Percentiles rank a stretch among this genome's conserved stretches.
Evolutionary conservation across 2,797 vertebrate genomes (phyloP).

Genomic region (Premnoplex brunnescens): DNA sequence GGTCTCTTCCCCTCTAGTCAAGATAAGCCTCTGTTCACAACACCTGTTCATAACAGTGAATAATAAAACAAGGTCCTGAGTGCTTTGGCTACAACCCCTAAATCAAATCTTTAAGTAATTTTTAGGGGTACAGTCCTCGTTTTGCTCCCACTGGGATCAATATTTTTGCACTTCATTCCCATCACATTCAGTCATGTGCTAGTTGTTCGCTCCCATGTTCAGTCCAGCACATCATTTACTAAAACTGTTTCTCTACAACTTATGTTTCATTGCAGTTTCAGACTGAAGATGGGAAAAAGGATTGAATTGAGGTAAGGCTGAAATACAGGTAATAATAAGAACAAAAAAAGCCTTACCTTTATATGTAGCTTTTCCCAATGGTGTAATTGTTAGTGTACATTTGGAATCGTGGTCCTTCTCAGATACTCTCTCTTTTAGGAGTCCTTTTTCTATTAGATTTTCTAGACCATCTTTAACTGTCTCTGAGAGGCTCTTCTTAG

Average conservation of each 20-base stretch:
- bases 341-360: slow-evolving; percentile 81
- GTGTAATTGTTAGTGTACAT: slow-evolving; percentile 79
- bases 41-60: neutral
- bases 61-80: neutral
- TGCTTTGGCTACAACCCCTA: neutral
- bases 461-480: slow-evolving; percentile 74
- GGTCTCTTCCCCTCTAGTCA: neutral
- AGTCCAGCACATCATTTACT: neutral
- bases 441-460: slow-evolving; percentile 80
- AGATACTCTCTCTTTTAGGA: slow-evolving; percentile 68
- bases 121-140: neutral
- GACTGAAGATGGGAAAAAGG: neutral
- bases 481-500: slow-evolving; percentile 79
- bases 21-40: neutral
- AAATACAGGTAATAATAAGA: neutral
- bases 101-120: neutral
- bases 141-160: neutral
- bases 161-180: neutral
- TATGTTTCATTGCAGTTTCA: neutral
- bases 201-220: neutral
- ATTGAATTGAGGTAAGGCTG: neutral
- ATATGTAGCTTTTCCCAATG: slow-evolving; percentile 87
- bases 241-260: neutral
- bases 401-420: slow-evolving; percentile 9
- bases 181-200: neutral